phyloP scores from a whole-genome alignment of 1,140 invertebrate species.

The Lepidurus packardi region DNA sequence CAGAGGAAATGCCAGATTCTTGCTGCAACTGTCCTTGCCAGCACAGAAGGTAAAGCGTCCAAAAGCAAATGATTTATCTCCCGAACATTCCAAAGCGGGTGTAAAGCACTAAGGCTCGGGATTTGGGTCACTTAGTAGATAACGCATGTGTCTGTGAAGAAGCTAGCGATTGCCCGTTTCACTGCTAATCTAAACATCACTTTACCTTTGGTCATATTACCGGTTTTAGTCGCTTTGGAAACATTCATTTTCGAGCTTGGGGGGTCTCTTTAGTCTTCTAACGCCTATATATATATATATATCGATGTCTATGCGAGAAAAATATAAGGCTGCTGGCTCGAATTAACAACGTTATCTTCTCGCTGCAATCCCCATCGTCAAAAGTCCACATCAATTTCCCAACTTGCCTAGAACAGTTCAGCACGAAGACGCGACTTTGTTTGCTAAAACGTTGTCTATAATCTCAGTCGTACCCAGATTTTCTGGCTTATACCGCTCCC shows the following conservation, averaged over 20 bases:
- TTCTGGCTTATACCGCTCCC: not conserved
- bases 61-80: not conserved
- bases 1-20: slow-evolving; percentile 11
- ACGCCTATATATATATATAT: not conserved
- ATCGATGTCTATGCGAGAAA: not conserved
- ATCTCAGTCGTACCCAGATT: not conserved
- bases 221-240: not conserved
- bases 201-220: not conserved
- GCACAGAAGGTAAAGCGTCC: not conserved
- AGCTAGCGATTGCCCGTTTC: not conserved
- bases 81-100: not conserved
- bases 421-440: not conserved
- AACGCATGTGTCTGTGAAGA: not conserved
- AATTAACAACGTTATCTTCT: not conserved
- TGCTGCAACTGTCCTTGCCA: not conserved
- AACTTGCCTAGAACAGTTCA: not conserved
- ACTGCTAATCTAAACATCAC: not conserved
- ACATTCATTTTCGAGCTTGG: not conserved
- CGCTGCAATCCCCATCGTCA: not conserved
- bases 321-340: not conserved
- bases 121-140: not conserved
- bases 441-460: not conserved
- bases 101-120: not conserved
- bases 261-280: slow-evolving; percentile 7
- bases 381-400: not conserved